Evolutionary conservation across 2,113 vertebrate genomes (phyloP).

Genomic region (Tenrec ecaudatus): DNA sequence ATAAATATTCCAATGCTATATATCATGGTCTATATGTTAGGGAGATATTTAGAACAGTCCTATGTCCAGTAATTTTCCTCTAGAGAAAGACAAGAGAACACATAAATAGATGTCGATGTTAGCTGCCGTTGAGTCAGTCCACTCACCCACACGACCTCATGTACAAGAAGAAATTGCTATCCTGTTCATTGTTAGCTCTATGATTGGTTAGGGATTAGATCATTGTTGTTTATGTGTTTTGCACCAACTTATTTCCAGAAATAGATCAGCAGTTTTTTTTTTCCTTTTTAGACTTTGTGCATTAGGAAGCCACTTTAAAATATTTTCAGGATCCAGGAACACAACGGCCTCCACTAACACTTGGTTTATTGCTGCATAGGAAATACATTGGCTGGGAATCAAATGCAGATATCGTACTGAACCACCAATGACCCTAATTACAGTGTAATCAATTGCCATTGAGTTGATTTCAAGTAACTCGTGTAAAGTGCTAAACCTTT

Average conservation of each 20-base stretch:
- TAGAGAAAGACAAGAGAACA: not conserved
- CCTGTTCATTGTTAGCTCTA: too few species aligned
- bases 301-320: not conserved
- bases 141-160: not conserved
- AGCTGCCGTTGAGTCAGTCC: not conserved
- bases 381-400: not conserved
- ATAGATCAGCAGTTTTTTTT: not conserved
- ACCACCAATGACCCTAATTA: not conserved
- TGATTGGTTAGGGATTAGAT: not conserved
- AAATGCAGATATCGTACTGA: not conserved
- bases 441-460: not conserved
- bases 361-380: not conserved
- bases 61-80: not conserved
- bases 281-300: not conserved
- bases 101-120: not conserved
- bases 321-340: not conserved
- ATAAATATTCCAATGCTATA: too few species aligned
- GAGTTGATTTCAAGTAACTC: not conserved
- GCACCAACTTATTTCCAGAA: not conserved
- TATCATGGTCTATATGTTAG: accelerated
- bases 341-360: not conserved
- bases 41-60: not conserved
- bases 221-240: not conserved
- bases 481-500: not conserved
- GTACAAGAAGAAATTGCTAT: too few species aligned